Conservation (phyloP, 2,797 vertebrate species). For the Oreochromis mossambicus region DNA sequence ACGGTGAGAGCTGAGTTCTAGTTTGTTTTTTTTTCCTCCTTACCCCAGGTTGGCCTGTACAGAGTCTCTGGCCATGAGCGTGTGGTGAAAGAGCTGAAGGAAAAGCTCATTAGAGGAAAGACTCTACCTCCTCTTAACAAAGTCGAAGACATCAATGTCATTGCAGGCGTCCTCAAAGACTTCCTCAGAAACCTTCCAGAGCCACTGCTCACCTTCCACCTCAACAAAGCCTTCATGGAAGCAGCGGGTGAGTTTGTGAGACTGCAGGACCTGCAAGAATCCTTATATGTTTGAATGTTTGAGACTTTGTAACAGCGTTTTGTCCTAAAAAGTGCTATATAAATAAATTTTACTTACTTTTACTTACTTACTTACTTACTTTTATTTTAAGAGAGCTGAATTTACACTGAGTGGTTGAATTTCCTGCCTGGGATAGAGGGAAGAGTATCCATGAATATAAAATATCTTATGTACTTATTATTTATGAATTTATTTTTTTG, state of each 20-base stretch:
- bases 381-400: background rate
- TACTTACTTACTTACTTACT: too few relatives aligned
- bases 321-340: too few relatives aligned
- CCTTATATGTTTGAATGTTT: background rate
- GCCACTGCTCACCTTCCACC: slow-evolving; percentile 87
- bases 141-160: slow-evolving; percentile 89
- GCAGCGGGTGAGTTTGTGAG: slow-evolving; percentile 80
- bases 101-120: slow-evolving; percentile 85
- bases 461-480: background rate
- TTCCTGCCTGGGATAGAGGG: background rate
- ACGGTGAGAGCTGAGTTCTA: background rate
- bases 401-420: background rate
- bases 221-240: slow-evolving; percentile 88
- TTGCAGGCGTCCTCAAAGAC: slow-evolving; percentile 89
- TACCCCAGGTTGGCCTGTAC: slow-evolving; percentile 84
- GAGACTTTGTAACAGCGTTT: too few relatives aligned
- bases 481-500: background rate
- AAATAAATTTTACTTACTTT: too few relatives aligned
- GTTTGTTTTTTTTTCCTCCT: background rate
- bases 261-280: background rate
- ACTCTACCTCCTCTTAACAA: slow-evolving; percentile 84
- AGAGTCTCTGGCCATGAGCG: slow-evolving; percentile 88
- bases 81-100: slow-evolving; percentile 87
- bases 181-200: slow-evolving; percentile 90
- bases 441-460: background rate